These are phyloP conservation scores for Miltochrista miniata DNA, from an alignment of 2,888 invertebrate species.

Conservation along the genomic window DNA sequence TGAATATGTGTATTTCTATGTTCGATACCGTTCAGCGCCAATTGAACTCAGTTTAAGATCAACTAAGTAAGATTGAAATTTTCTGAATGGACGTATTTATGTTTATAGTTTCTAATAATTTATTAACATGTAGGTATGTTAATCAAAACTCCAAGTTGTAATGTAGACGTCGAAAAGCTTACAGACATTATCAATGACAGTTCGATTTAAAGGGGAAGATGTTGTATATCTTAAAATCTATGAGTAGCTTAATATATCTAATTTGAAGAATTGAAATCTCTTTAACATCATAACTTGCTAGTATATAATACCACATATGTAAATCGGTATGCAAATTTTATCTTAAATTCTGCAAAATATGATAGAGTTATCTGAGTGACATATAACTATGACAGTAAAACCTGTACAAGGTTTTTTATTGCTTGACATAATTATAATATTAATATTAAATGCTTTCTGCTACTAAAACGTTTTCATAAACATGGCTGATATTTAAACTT, in stretches of 20 bases:
- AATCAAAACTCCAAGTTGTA: too few relatives aligned
- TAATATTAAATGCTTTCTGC: not conserved
- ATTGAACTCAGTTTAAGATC: conserved; percentile 24
- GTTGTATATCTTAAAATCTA: too few relatives aligned
- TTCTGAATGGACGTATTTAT: conserved; percentile 20
- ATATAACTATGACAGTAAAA: too few relatives aligned
- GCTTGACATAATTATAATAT: not conserved
- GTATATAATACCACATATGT: too few relatives aligned
- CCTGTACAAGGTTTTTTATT: too few relatives aligned
- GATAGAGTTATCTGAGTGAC: too few relatives aligned
- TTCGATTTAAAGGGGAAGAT: conserved; percentile 16
- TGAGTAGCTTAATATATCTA: conserved; percentile 10
- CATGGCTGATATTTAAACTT: too few relatives aligned
- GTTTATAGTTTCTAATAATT: not conserved
- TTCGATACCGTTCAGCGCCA: conserved; percentile 30
- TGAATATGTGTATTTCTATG: not conserved
- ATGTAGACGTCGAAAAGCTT: too few relatives aligned
- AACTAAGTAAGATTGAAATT: conserved; percentile 14
- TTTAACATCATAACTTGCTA: too few relatives aligned
- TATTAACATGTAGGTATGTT: not conserved
- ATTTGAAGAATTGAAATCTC: too few relatives aligned
- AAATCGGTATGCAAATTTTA: too few relatives aligned
- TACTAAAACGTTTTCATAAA: not conserved
- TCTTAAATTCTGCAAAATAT: too few relatives aligned
- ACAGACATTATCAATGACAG: conserved; percentile 22